Conservation (phyloP, 2,888 invertebrate genomes). For the Phasia obesa region DNA sequence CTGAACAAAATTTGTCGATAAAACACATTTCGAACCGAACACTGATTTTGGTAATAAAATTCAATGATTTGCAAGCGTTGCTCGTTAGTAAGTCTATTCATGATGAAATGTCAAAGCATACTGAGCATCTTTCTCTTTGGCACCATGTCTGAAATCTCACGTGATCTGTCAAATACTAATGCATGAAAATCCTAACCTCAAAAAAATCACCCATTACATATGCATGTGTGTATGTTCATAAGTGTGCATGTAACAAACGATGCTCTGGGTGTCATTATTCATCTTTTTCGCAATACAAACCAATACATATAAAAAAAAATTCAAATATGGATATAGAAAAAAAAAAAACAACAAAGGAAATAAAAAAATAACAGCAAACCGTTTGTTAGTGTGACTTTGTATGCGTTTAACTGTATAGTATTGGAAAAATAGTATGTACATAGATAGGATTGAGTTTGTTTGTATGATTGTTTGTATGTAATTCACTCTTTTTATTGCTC, state of each 20-base stretch:
- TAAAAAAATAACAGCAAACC: slow-evolving; percentile 16
- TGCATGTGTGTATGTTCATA: slow-evolving; percentile 1
- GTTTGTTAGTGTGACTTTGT: slow-evolving; percentile 1
- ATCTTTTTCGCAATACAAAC: slow-evolving; percentile 54
- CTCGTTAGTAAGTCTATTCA: no score
- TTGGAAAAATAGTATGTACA: slow-evolving; percentile 31
- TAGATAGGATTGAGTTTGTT: background rate
- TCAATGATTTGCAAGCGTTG: no score
- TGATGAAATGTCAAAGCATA: no score
- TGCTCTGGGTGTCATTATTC: slow-evolving; percentile 69
- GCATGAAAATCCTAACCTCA: no score
- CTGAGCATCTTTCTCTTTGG: no score
- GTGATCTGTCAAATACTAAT: no score
- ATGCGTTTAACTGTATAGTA: slow-evolving; percentile 25
- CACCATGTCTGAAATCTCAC: no score
- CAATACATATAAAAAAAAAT: slow-evolving; percentile 43
- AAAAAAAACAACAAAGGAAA: slow-evolving; percentile 21
- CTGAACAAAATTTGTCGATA: no score
- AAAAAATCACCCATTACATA: no score
- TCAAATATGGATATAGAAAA: slow-evolving; percentile 19
- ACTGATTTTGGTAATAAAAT: no score
- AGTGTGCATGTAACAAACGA: slow-evolving; percentile 59
- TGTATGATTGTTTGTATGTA: background rate
- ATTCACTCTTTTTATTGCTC: slow-evolving; percentile 31
- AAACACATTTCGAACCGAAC: no score